Evolutionary conservation across 1,140 invertebrate species (phyloP).

Genomic region (Euschistus heros): DNA sequence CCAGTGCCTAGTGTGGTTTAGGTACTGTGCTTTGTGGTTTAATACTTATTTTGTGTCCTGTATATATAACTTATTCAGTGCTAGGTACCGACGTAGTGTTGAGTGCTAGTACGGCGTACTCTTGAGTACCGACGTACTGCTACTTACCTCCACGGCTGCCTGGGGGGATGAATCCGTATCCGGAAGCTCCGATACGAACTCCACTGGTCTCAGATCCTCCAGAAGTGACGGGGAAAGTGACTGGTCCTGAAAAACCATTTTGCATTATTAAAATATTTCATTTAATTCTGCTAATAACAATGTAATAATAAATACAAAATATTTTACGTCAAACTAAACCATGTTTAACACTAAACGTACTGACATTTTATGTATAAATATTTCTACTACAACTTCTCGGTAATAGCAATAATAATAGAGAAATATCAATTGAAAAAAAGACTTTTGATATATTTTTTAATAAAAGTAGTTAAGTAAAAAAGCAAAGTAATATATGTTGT

Average conservation of each 20-base stretch:
- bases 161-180: conserved; percentile 62
- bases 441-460: too few relatives aligned
- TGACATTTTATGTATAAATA: background rate
- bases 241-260: conserved; percentile 43
- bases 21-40: background rate
- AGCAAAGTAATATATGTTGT: too few relatives aligned
- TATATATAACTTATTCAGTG: background rate
- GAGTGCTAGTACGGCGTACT: background rate
- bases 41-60: background rate
- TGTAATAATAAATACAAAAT: too few relatives aligned
- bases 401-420: background rate
- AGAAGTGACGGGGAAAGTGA: conserved; percentile 51
- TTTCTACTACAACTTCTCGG: background rate
- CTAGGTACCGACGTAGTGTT: background rate
- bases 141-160: conserved; percentile 33
- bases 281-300: background rate
- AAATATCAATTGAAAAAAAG: too few relatives aligned
- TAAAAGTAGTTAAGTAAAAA: too few relatives aligned
- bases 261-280: background rate
- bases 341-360: background rate
- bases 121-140: background rate
- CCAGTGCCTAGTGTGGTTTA: background rate
- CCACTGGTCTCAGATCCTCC: conserved; percentile 51
- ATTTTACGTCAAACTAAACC: background rate
- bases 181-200: conserved; percentile 57